These are phyloP conservation scores for Megalonaias nervosa DNA, from an alignment of 1,140 invertebrate species.

Conservation along the genomic window DNA sequence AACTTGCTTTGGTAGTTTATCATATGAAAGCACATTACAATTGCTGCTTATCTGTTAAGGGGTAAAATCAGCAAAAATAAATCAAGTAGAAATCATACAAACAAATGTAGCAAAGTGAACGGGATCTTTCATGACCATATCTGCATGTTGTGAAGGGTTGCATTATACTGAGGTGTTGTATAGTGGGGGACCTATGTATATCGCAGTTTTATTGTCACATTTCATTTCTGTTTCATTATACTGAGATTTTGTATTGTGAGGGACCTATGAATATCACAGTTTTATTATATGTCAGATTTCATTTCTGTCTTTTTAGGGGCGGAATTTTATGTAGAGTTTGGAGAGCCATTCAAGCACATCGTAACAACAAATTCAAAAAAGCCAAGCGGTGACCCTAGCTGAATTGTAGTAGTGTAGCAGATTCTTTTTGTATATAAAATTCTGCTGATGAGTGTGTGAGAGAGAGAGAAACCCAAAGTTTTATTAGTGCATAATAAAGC, in stretches of 20 bases:
- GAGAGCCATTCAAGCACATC: conserved; percentile 57
- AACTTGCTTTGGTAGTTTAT: too few species aligned
- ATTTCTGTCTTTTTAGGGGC: conserved; percentile 51
- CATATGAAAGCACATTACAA: too few species aligned
- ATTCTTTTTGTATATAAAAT: too few species aligned
- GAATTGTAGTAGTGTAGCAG: too few species aligned
- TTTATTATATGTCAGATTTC: conserved; percentile 9
- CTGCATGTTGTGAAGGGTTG: neutral
- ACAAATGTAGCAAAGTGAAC: neutral
- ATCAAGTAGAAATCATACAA: neutral
- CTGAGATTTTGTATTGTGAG: neutral
- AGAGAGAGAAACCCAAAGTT: too few species aligned
- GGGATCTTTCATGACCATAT: neutral
- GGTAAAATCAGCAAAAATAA: too few species aligned
- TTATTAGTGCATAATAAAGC: too few species aligned
- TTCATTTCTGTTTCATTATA: neutral
- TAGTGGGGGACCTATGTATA: too few species aligned
- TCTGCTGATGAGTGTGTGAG: too few species aligned
- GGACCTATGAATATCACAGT: neutral
- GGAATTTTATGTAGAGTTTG: conserved; percentile 66
- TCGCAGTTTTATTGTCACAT: too few species aligned
- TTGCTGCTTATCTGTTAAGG: too few species aligned
- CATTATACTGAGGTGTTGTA: neutral
- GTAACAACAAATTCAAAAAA: conserved; percentile 28
- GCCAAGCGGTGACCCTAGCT: conserved; percentile 16